Conservation (phyloP, 2,113 vertebrate species). For the Lepisosteus oculatus region DNA sequence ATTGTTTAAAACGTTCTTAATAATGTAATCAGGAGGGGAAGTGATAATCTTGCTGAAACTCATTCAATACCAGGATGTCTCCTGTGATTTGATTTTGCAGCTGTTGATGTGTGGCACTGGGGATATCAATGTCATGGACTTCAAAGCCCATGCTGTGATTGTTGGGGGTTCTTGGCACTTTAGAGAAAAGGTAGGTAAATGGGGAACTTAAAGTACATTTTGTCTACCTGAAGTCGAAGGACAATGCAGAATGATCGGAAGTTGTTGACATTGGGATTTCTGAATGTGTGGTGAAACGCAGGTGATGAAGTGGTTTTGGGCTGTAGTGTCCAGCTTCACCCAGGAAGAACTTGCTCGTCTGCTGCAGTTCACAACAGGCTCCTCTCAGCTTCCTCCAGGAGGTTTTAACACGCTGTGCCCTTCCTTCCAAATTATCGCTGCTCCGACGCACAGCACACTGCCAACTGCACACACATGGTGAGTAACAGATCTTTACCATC, state of each 20-base stretch:
- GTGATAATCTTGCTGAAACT: neutral
- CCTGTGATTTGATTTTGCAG: slow-evolving; percentile 58
- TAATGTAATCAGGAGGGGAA: neutral
- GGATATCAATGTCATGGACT: slow-evolving; percentile 94
- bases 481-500: slow-evolving; percentile 33
- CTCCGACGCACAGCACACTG: slow-evolving; percentile 91
- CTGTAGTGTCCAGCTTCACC: slow-evolving; percentile 93
- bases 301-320: slow-evolving; percentile 99
- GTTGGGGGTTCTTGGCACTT: slow-evolving; percentile 97
- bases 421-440: slow-evolving; percentile 96
- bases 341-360: slow-evolving; percentile 95
- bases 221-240: too few species aligned
- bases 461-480: slow-evolving; percentile 98
- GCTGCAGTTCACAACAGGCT: slow-evolving; percentile 96
- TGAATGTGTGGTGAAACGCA: slow-evolving; percentile 37
- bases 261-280: too few species aligned
- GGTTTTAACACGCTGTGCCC: slow-evolving; percentile 95
- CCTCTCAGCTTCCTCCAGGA: slow-evolving; percentile 92
- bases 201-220: neutral
- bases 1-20: neutral
- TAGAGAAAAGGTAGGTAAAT: slow-evolving; percentile 82
- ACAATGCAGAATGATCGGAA: too few species aligned
- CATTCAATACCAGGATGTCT: neutral
- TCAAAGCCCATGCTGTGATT: slow-evolving; percentile 93
- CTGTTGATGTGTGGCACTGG: slow-evolving; percentile 97